Evolutionary conservation across 1,140 invertebrate genomes (phyloP).

Genomic region (Lordiphosa stackelbergi): DNA sequence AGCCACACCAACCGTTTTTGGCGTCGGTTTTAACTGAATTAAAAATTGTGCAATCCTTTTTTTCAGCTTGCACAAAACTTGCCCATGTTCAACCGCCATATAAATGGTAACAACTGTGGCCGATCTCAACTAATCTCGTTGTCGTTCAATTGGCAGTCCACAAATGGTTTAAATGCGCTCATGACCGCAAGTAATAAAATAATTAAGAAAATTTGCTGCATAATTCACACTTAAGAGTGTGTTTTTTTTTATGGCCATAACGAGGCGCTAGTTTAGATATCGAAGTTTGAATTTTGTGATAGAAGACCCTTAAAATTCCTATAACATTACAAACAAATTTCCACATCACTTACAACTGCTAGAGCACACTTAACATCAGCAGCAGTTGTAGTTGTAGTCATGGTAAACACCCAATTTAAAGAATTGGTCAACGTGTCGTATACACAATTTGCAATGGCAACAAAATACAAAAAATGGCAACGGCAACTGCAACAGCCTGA

Average conservation of each 20-base stretch:
- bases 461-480: constrained; percentile 21
- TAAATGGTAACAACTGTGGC: constrained; percentile 69
- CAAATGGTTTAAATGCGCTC: constrained; percentile 72
- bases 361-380: constrained; percentile 25
- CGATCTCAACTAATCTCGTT: constrained; percentile 32
- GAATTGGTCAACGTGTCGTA: constrained; percentile 70
- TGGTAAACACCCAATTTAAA: constrained; percentile 55
- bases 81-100: constrained; percentile 69
- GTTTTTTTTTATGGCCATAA: constrained; percentile 3
- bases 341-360: constrained; percentile 19
- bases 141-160: constrained; percentile 63
- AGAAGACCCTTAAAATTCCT: constrained; percentile 23
- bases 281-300: no score
- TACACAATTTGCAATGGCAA: constrained; percentile 62
- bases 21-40: constrained; percentile 68
- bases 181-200: constrained; percentile 75
- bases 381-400: constrained; percentile 9
- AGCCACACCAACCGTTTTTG: constrained; percentile 63
- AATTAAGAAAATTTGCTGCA: constrained; percentile 69
- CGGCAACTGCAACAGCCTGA: constrained; percentile 29
- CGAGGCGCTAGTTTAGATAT: no score
- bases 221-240: constrained; percentile 58
- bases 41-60: constrained; percentile 63
- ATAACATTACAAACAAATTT: no score
- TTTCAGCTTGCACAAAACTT: constrained; percentile 42